Evolutionary conservation across 2,113 vertebrate genomes (phyloP).

Genomic region (Thermophis baileyi): DNA sequence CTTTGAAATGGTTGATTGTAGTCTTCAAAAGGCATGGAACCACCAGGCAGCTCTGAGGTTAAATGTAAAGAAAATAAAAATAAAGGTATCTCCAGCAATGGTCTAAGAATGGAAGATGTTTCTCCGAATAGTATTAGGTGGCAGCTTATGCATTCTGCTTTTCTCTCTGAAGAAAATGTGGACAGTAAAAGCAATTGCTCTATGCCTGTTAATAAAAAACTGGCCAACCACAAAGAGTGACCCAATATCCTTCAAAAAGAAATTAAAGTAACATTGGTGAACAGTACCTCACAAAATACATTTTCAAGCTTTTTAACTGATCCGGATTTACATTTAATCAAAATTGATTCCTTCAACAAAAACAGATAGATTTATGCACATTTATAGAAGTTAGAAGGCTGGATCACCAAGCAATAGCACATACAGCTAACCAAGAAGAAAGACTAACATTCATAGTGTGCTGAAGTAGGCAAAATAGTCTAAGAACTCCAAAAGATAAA

Average conservation of each 20-base stretch:
- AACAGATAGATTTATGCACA: not conserved
- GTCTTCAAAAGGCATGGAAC: not conserved
- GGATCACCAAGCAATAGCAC: not conserved
- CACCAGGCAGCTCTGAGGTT: not conserved
- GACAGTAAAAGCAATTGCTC: not conserved
- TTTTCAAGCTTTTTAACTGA: not conserved
- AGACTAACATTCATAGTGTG: not conserved
- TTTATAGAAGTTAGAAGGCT: not conserved
- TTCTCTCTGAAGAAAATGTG: not conserved
- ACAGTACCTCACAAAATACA: not conserved
- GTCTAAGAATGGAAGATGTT: not conserved
- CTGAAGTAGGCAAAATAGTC: not conserved
- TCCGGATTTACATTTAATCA: not conserved
- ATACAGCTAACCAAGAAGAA: not conserved
- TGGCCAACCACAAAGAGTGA: not conserved
- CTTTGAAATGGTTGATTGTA: not conserved
- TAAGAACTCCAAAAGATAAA: not conserved
- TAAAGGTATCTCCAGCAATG: not conserved
- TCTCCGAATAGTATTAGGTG: not conserved
- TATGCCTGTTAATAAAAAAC: not conserved
- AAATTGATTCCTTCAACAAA: not conserved
- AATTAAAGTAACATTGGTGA: not conserved
- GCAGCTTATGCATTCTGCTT: not conserved
- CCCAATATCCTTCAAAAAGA: not conserved
- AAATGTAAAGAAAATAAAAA: not conserved